These are phyloP conservation scores for Megalops atlanticus DNA, from an alignment of 2,113 vertebrate genomes.

Conservation along the genomic window DNA sequence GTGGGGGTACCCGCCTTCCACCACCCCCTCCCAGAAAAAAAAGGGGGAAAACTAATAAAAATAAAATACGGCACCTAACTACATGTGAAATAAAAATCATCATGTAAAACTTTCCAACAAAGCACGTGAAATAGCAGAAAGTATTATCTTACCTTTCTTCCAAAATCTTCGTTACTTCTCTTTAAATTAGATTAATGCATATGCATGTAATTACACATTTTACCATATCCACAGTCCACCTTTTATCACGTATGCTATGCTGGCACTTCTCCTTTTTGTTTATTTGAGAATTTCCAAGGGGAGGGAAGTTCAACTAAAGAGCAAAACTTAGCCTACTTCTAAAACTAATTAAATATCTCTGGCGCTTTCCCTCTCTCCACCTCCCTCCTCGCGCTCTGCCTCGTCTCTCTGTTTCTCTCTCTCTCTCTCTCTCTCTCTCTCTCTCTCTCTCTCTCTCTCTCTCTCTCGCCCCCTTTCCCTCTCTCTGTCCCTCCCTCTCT, in stretches of 20 bases:
- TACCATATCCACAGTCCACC: not conserved
- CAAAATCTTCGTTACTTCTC: conserved; percentile 7
- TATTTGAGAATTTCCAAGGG: not conserved
- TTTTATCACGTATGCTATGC: not conserved
- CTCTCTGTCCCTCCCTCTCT: conserved; percentile 16
- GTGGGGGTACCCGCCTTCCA: conserved; percentile 22
- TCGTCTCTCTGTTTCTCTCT: conserved; percentile 2
- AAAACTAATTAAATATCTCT: conserved; percentile 18
- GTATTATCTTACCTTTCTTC: conserved; percentile 28
- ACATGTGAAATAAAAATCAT: not conserved
- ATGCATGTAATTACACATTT: conserved; percentile 19
- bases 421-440: conserved; percentile 20
- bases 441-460: conserved; percentile 22
- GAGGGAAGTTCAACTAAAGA: conserved; percentile 6
- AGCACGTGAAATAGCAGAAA: not conserved
- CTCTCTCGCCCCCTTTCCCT: not conserved
- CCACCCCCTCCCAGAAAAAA: conserved; percentile 27
- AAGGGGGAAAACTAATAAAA: conserved; percentile 11
- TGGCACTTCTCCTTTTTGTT: conserved; percentile 6
- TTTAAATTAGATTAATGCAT: conserved; percentile 22
- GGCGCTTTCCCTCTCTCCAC: conserved; percentile 10
- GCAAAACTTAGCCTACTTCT: conserved; percentile 21
- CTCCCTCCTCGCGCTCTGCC: conserved; percentile 12
- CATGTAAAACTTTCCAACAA: not conserved
- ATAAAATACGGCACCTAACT: not conserved